Base-by-base conservation (phyloP, 2,113 vertebrate species). In the Progne subis region DNA sequence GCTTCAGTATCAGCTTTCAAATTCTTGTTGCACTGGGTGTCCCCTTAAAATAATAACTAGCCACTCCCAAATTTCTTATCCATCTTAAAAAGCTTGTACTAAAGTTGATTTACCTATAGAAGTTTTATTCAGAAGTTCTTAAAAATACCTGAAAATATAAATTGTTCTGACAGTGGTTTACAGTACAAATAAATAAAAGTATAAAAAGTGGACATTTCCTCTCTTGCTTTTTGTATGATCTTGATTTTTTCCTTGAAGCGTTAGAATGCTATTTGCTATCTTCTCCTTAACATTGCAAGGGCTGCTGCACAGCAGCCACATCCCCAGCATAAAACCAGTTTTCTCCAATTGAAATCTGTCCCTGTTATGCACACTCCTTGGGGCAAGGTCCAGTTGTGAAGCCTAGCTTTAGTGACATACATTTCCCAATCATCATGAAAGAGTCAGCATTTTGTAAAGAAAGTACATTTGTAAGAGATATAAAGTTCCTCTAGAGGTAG, bases 301-400 rank as follows among this genome's bases (percentile, higher is more conserved):
- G 7, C 63, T 20, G 6, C 32, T 50, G 8, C 26, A 21, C 44
- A 53, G 2, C n/a, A 8, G 6, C 47, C 2, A 0, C 1, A 0
- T 18, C 64, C 26, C 41, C 0, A 0, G 26, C 34, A 20, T 6
- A n/a, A 39, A 53, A 29, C 18, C 14, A 46, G 4, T 24, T 95
- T 77, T 69, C 37, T 67, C 8, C 1, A 5, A 60, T 84, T 43
- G 69, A 47, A 81, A 86, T 75, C 37, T 71, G 52, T 56, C 37
- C 39, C 8, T 50, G 68, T 13, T 14, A 3, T 6, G 31, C 16
- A 18, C 7, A 4, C 5, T 60, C 21, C 56, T 52, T 0, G 0
- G 64, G 80, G 41, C 31, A 50, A 60, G 37, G 31, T 11, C 39
- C 24, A 1, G 20, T 41, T 47, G 31, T 29, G 31, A 72, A 85